Evolutionary conservation across 2,113 vertebrate species (phyloP).

Genomic region (Macaca nemestrina): DNA sequence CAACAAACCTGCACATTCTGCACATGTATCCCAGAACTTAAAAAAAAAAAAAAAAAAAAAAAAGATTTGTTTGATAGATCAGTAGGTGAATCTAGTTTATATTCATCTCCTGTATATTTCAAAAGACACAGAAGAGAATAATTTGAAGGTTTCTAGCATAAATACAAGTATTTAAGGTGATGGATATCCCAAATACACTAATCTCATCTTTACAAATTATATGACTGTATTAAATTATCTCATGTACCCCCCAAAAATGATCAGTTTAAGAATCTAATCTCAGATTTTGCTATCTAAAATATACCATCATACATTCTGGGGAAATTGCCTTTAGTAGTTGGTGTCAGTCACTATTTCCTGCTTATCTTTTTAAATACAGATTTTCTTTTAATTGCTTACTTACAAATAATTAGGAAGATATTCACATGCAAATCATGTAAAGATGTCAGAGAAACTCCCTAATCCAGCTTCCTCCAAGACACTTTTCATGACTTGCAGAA

Average conservation of each 20-base stretch:
- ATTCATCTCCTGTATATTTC: background rate
- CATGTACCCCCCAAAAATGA: background rate
- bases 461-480: background rate
- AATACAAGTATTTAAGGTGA: background rate
- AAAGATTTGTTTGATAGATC: background rate
- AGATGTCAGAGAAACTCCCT: background rate
- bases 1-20: too few species aligned
- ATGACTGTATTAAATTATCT: background rate
- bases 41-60: too few species aligned
- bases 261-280: background rate
- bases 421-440: background rate
- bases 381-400: slow-evolving; percentile 11
- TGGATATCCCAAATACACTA: background rate
- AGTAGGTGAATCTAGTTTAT: background rate
- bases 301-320: background rate
- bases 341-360: background rate
- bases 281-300: background rate
- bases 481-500: background rate
- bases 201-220: background rate
- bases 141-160: background rate
- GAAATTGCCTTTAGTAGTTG: background rate
- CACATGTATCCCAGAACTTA: too few species aligned
- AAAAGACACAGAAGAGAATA: background rate
- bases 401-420: background rate
- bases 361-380: slow-evolving; percentile 9